Base-by-base conservation (phyloP, 2,888 invertebrate genomes). In the Dermolepida albohirtum region DNA sequence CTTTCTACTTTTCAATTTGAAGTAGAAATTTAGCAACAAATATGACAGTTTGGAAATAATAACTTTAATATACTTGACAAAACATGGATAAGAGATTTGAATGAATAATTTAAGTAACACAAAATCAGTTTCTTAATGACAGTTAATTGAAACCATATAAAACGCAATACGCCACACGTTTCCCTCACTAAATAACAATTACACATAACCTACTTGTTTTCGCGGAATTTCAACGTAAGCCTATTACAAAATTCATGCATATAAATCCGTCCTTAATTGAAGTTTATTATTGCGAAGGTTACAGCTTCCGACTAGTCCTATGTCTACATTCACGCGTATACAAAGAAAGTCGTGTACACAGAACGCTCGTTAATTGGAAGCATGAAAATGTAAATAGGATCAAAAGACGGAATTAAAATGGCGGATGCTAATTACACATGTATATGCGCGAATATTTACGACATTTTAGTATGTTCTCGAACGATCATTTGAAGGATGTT, bases 241-340 rank as follows among this genome's bases (percentile, higher is more conserved):
- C 59, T 43, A 59, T 59, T 59, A 44, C 57, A 16, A 59, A 59
- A 22, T 44, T 49, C 59, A 29, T 29, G 34, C 47, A 34, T 29
- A 62, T 62, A 62, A 62, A 62, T 62, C 34, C 59, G 29, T 5
- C n/a, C 29, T n/a, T 62, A 62, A 62, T 62, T 62, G 59, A 62
- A 62, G 59, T 62, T 62, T 62, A 62, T 62, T 62, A 49, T 43
- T 16, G 16, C 39, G 34, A 39, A 54, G 39, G 54, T 54, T 40
- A n/a, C 11, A n/a, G 16, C 1, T 22, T 17, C 7, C 22, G 50
- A 16, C 14, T 47, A 6, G 44, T 14, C 17, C n/a, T 47, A 47
- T 8, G 44, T 47, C 17, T 8, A 11, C 5, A 43, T 5, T 47
- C 44, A 12, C 4, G 14, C 44, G 44, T 14, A 14, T 22, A 49